Conservation (phyloP, 30 jellyfish, hydroid and myxozoan genomes). For the Aurelia sp. region DNA sequence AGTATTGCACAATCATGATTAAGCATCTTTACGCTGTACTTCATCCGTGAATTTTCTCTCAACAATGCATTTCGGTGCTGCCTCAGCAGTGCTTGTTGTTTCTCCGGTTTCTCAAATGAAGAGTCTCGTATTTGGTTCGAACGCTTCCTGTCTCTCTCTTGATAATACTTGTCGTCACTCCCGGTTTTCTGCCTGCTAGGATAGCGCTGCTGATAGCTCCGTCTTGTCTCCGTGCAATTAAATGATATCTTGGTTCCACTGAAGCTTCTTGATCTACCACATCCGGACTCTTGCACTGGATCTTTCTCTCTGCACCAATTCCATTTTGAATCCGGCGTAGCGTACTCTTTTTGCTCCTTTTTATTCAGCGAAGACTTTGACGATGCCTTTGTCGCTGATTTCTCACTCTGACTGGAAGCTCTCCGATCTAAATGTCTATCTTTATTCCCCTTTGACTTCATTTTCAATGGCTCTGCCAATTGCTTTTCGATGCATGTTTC, state of each 20-base stretch:
- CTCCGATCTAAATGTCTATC: not conserved
- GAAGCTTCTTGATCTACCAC: constrained; percentile 4
- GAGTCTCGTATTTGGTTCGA: constrained; percentile 1
- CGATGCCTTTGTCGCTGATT: not conserved
- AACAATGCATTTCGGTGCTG: constrained; percentile 88
- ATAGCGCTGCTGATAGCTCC: constrained; percentile 27
- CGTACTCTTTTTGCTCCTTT: constrained; percentile 11
- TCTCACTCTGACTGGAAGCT: not conserved
- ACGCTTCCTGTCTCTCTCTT: constrained; percentile 18
- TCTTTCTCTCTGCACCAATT: constrained; percentile 38
- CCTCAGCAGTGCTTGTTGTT: constrained; percentile 72
- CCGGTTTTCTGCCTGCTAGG: not conserved
- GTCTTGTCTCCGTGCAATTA: constrained; percentile 31
- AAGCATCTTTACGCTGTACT: constrained; percentile 60
- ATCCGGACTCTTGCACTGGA: not conserved
- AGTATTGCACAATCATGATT: constrained; percentile 78
- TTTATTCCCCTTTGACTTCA: not conserved
- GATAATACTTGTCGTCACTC: constrained; percentile 1
- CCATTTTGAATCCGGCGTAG: constrained; percentile 19
- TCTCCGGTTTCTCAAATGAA: constrained; percentile 60
- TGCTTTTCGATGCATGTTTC: constrained; percentile 8
- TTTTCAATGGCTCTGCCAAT: not conserved
- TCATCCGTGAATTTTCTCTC: constrained; percentile 82
- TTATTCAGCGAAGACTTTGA: not conserved
- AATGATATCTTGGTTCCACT: constrained; percentile 15